phyloP scores from a whole-genome alignment of 2,888 invertebrate species.

The Drosophila acutilabella region DNA sequence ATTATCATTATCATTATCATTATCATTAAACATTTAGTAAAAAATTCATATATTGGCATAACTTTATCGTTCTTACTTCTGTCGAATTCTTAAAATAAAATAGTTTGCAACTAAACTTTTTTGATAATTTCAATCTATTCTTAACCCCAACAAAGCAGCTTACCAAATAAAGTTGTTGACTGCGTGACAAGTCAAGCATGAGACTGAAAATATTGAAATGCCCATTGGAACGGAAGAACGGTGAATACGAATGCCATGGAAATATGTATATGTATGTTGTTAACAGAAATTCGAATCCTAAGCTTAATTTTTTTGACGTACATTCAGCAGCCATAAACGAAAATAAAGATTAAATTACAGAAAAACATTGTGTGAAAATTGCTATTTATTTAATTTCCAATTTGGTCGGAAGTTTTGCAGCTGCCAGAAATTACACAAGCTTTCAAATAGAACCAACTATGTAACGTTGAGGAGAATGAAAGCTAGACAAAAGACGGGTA shows the following conservation, averaged over 20 bases:
- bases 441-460: neutral
- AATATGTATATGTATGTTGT: neutral
- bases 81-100: too few species aligned
- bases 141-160: too few species aligned
- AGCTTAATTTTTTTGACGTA: neutral
- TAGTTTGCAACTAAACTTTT: too few species aligned
- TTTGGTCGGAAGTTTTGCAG: slow-evolving; percentile 49
- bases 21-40: too few species aligned
- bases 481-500: neutral
- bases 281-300: slow-evolving; percentile 35
- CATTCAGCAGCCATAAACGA: slow-evolving; percentile 56
- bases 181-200: slow-evolving; percentile 4
- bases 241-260: slow-evolving; percentile 9
- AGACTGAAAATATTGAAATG: slow-evolving; percentile 42
- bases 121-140: too few species aligned
- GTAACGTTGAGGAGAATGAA: neutral
- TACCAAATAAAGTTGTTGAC: too few species aligned
- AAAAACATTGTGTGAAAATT: slow-evolving; percentile 67
- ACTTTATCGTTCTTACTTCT: too few species aligned
- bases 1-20: too few species aligned
- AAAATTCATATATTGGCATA: too few species aligned
- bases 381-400: slow-evolving; percentile 65
- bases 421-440: slow-evolving; percentile 58
- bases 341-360: slow-evolving; percentile 69
- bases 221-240: slow-evolving; percentile 23